Evolutionary conservation across 1,140 invertebrate species (phyloP), one percentile per base, ranked within the genome.

Genomic region (Atta texana): DNA sequence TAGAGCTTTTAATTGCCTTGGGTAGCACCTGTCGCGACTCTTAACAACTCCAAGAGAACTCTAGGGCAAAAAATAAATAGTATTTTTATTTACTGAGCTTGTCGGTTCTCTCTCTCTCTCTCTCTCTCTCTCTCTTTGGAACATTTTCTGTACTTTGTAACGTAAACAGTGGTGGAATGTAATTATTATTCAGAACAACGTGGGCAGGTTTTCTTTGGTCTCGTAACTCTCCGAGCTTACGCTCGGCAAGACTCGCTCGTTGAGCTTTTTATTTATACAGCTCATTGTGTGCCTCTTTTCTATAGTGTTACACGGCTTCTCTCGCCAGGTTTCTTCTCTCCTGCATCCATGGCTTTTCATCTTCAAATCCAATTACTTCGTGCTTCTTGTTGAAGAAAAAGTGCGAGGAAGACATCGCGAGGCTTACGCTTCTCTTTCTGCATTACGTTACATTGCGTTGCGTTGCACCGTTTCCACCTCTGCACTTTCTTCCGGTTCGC

Each of bases 181-280:
- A 87, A 90, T 90, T 90, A 89, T 89, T 89, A 87, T 84, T 63
- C 68, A 61, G 64, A 72, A 75, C 88, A 72, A 21, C n/a, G 39
- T 39, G 75, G 14, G 57, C 53, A 81, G 75, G n/a, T 87, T 89
- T 82, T 88, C 72, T 72, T 18, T 59, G 66, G 39, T 59, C 51
- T 76, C 44, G 76, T 55, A 88, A 88, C 71, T 86, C 71, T 86
- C 55, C 74, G 63, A 53, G 88, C 77, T 80, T 51, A 39, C 78
- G 18, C 59, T 63, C n/a, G 34, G 24, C 49, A 18, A 53, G 63
- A 28, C 24, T 86, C 64, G 39, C 57, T 28, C 72, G 87, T 77
- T 69, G 16, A 75, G 68, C 63, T 85, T 91, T 91, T 91, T 90
- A 88, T 90, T 91, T 91, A 89, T 86, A 89, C 82, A 76, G 16